phyloP scores from a whole-genome alignment of 2,888 invertebrate species.

The Vannuccia rotundouncinata region DNA sequence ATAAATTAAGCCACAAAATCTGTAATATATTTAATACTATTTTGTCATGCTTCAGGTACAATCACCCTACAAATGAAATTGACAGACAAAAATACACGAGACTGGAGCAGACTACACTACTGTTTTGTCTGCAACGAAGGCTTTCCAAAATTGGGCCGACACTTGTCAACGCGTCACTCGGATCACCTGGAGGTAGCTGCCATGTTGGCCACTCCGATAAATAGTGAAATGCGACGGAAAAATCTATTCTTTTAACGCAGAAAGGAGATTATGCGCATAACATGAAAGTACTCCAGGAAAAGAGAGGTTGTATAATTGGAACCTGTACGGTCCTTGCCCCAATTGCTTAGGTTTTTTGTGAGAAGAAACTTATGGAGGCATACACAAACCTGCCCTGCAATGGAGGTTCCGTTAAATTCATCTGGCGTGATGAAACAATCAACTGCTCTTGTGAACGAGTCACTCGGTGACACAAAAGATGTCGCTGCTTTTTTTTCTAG shows the following conservation, averaged over 20 bases:
- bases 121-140: background rate
- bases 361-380: background rate
- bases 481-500: background rate
- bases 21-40: too few relatives aligned
- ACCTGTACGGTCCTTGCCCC: background rate
- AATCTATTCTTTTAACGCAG: background rate
- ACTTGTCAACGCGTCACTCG: background rate
- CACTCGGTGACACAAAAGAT: background rate
- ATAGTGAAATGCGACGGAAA: background rate
- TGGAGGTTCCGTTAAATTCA: background rate
- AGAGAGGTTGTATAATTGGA: background rate
- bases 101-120: background rate
- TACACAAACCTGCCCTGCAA: background rate
- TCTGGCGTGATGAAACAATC: background rate
- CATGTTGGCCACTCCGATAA: background rate
- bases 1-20: too few relatives aligned
- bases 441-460: background rate
- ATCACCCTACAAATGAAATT: background rate
- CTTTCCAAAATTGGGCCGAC: background rate
- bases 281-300: background rate
- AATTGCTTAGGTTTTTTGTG: background rate
- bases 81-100: background rate
- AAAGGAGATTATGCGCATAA: conserved; percentile 4
- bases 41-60: too few relatives aligned
- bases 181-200: background rate